These are phyloP conservation scores for Pogonocherus hispidulus DNA, from an alignment of 2,888 invertebrate genomes.

Conservation along the genomic window DNA sequence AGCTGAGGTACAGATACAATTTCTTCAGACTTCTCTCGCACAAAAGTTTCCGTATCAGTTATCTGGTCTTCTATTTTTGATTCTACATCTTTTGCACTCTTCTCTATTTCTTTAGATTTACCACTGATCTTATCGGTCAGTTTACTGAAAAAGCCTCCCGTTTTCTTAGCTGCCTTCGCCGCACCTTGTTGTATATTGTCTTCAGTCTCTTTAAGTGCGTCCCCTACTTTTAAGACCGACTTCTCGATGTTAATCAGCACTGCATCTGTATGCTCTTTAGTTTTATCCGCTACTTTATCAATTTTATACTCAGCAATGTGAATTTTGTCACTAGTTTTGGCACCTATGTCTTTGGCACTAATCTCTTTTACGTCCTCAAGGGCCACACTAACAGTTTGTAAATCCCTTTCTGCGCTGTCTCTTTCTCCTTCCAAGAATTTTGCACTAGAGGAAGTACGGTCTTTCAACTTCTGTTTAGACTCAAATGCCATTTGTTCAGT, in stretches of 20 bases:
- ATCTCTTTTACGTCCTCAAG: not conserved
- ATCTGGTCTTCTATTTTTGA: not conserved
- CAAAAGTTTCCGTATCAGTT: not conserved
- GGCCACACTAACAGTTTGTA: not conserved
- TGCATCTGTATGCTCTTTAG: not conserved
- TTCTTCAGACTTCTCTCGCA: not conserved
- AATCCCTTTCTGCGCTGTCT: slow-evolving; percentile 31
- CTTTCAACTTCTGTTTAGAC: slow-evolving; percentile 40
- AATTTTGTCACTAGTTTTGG: not conserved
- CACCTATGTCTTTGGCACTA: not conserved
- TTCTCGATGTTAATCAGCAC: not conserved
- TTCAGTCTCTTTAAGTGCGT: not conserved
- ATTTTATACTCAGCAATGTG: not conserved
- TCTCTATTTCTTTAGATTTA: slow-evolving; percentile 43
- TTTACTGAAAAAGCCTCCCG: slow-evolving; percentile 48
- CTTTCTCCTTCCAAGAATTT: slow-evolving; percentile 41
- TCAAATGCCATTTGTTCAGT: slow-evolving; percentile 47
- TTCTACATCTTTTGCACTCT: slow-evolving; percentile 29
- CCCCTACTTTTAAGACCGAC: not conserved
- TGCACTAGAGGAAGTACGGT: slow-evolving; percentile 9
- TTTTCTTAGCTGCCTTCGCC: slow-evolving; percentile 41
- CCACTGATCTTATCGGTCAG: slow-evolving; percentile 43
- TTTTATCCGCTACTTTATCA: slow-evolving; percentile 15
- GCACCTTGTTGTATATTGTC: slow-evolving; percentile 18
- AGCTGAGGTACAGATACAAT: not conserved